phyloP scores from a whole-genome alignment of 2,797 vertebrate species.

The Chelmon rostratus region DNA sequence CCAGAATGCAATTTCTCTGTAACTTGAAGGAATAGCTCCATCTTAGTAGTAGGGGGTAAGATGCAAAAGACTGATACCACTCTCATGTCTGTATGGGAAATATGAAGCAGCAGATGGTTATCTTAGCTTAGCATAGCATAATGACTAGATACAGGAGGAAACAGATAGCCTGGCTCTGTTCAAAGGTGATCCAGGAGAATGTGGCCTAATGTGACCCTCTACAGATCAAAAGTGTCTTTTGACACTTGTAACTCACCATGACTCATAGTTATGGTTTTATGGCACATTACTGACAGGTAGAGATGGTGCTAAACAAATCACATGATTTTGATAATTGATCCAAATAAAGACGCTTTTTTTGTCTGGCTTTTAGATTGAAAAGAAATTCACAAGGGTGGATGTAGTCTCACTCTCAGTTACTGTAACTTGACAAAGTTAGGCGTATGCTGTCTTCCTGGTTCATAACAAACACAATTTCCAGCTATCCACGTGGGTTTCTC shows the following conservation, averaged over 20 bases:
- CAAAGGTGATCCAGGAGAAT: not conserved
- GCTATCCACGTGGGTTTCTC: not conserved
- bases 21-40: not conserved
- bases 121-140: not conserved
- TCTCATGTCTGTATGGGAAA: not conserved
- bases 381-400: not conserved
- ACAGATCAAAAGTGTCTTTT: too few relatives aligned
- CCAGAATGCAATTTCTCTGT: not conserved
- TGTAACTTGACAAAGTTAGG: not conserved
- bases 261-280: too few relatives aligned
- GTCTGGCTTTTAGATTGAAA: constrained; percentile 26
- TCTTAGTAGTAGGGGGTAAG: too few relatives aligned
- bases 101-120: not conserved
- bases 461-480: not conserved
- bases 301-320: not conserved
- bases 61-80: too few relatives aligned
- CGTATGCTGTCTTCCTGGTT: constrained; percentile 16
- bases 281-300: too few relatives aligned
- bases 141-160: not conserved
- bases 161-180: not conserved
- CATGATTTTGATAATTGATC: not conserved
- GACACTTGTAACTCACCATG: too few relatives aligned
- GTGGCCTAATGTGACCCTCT: too few relatives aligned
- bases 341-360: not conserved
- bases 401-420: not conserved